Evolutionary conservation across 2,888 invertebrate species (phyloP), one percentile per base, ranked within the genome.

Genomic region (Neocrepidodera transversa): DNA sequence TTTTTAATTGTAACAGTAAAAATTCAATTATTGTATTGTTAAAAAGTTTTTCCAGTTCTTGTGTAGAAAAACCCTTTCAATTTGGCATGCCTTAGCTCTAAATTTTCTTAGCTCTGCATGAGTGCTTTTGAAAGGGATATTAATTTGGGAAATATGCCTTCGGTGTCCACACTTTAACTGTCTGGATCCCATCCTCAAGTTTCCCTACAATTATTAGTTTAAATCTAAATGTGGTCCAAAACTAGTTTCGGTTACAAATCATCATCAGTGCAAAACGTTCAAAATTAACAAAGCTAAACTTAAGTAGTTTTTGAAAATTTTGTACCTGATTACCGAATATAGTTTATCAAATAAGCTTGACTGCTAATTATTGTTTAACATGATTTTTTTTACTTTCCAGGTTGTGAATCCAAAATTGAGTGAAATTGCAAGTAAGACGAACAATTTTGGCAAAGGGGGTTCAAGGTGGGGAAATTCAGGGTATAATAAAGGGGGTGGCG

Each of bases 331-430:
- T n/a, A n/a, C n/a, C n/a, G n/a, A n/a, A n/a, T n/a, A n/a, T n/a
- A n/a, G n/a, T n/a, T n/a, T n/a, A n/a, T n/a, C n/a, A n/a, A n/a
- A 23, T 23, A 23, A 23, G 3, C 6, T 23, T 1, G 10, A 5
- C 43, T 10, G n/a, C 8, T 18, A 16, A 47, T 32, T 55, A 26
- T 16, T 20, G 14, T 11, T 35, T 51, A n/a, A n/a, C 13, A 17
- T 35, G 8, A 68, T 42, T 61, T 58, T 42, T 62, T 59, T 50
- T 60, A 52, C 60, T 65, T 75, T 72, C 74, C 84, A 86, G 90
- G 87, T 88, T 66, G 85, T 96, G 58, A 92, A 91, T 76, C 94
- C 94, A 48, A 91, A 93, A 76, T 83, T 96, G 38, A 85, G 87
- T 73, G 90, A 92, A 71, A 85, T 94, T 82, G 90, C 91, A 4